Conservation (phyloP, 2,797 vertebrate species). For the Esox masquinongy region DNA sequence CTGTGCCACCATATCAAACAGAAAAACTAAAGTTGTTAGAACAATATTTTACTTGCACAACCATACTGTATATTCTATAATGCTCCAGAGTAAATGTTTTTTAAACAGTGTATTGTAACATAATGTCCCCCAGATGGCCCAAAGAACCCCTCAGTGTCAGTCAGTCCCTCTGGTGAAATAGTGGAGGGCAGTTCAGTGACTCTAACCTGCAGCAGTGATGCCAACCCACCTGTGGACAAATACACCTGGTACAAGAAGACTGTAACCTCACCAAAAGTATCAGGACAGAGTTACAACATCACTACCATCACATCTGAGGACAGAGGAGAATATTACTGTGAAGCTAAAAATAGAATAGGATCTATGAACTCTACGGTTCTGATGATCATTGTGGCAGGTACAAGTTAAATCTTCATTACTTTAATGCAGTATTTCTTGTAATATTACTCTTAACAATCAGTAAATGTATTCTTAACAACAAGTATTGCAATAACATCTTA, state of each 20-base stretch:
- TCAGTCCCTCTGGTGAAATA: slow-evolving; percentile 17
- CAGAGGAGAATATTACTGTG: slow-evolving; percentile 38
- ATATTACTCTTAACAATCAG: too few species aligned
- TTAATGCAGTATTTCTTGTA: too few species aligned
- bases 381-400: slow-evolving; percentile 7
- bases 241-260: slow-evolving; percentile 44
- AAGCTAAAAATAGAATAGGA: slow-evolving; percentile 5
- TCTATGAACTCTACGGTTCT: background rate
- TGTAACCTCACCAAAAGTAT: background rate
- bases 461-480: background rate
- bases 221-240: slow-evolving; percentile 40
- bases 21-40: too few species aligned
- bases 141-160: background rate
- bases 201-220: slow-evolving; percentile 46
- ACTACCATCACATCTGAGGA: slow-evolving; percentile 20
- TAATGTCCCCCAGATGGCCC: slow-evolving; percentile 14
- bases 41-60: background rate
- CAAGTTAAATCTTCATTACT: background rate
- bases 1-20: background rate
- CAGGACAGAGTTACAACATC: slow-evolving; percentile 19
- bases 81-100: background rate
- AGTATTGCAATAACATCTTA: too few species aligned
- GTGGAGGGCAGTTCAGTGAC: slow-evolving; percentile 24
- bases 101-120: too few species aligned
- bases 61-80: background rate